These are phyloP conservation scores for Parnassius glacialis DNA, from an alignment of 2,888 invertebrate genomes.

Conservation along the genomic window DNA sequence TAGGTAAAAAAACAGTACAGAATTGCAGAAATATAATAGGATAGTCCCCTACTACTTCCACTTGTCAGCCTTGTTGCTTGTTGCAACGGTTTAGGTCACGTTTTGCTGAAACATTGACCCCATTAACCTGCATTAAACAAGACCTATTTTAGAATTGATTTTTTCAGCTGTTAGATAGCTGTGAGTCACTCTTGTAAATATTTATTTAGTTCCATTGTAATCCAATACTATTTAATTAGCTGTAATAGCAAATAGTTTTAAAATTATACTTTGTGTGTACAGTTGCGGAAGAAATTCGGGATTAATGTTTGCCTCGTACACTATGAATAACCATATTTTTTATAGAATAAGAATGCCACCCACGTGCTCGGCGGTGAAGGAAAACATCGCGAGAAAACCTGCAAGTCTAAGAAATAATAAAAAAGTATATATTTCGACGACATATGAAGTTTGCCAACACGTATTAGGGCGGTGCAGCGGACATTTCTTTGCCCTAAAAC, in stretches of 20 bases:
- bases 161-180: conserved; percentile 18
- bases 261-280: too few relatives aligned
- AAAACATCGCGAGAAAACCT: too few relatives aligned
- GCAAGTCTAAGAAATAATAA: too few relatives aligned
- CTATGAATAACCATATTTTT: too few relatives aligned
- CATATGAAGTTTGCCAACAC: too few relatives aligned
- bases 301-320: too few relatives aligned
- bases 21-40: conserved; percentile 6
- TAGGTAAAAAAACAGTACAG: neutral
- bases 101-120: conserved; percentile 21
- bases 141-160: conserved; percentile 18
- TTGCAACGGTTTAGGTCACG: conserved; percentile 19
- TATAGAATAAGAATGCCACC: too few relatives aligned
- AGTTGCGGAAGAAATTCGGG: too few relatives aligned
- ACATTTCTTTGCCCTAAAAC: too few relatives aligned
- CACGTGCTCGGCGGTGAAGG: too few relatives aligned
- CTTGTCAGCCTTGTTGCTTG: conserved; percentile 15
- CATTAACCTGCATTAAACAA: conserved; percentile 8
- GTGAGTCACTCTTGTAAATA: conserved; percentile 19
- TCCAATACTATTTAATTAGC: neutral
- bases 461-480: too few relatives aligned
- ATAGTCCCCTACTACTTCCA: conserved; percentile 14
- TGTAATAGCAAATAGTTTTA: neutral
- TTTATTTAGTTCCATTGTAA: conserved; percentile 4
- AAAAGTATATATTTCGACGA: too few relatives aligned